These are phyloP conservation scores for Anthophora plumipes DNA, from an alignment of 2,888 invertebrate genomes.

Conservation along the genomic window DNA sequence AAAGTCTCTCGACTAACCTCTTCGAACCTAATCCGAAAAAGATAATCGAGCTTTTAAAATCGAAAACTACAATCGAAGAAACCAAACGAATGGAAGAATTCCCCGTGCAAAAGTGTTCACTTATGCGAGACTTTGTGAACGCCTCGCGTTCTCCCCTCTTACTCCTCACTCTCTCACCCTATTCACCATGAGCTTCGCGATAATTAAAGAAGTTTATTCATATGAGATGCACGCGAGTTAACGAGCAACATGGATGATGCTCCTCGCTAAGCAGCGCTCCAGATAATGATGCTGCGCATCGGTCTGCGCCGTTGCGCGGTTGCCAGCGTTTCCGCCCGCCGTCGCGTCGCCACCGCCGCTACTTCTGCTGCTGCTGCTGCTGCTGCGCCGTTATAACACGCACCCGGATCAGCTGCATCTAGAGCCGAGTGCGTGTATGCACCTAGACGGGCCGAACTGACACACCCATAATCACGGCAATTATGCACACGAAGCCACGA, in stretches of 20 bases:
- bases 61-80: no score
- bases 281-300: conserved; percentile 75
- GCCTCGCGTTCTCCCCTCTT: neutral
- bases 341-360: conserved; percentile 12
- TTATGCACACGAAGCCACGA: conserved; percentile 73
- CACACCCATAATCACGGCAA: conserved; percentile 77
- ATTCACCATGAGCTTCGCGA: conserved; percentile 15
- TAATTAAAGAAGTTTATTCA: conserved; percentile 64
- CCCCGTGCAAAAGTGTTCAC: no score
- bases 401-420: conserved; percentile 71
- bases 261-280: conserved; percentile 71
- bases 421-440: conserved; percentile 59
- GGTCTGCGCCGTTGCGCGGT: conserved; percentile 70
- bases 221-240: conserved; percentile 64
- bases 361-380: conserved; percentile 43
- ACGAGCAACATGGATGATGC: conserved; percentile 69
- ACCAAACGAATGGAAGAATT: no score
- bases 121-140: no score
- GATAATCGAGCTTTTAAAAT: no score
- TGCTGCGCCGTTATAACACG: conserved; percentile 69
- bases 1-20: no score
- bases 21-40: no score
- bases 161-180: neutral
- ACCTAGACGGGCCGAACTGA: conserved; percentile 71
- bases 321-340: conserved; percentile 64